Evolutionary conservation across 2,113 vertebrate genomes (phyloP).

Genomic region (Hyla sarda): DNA sequence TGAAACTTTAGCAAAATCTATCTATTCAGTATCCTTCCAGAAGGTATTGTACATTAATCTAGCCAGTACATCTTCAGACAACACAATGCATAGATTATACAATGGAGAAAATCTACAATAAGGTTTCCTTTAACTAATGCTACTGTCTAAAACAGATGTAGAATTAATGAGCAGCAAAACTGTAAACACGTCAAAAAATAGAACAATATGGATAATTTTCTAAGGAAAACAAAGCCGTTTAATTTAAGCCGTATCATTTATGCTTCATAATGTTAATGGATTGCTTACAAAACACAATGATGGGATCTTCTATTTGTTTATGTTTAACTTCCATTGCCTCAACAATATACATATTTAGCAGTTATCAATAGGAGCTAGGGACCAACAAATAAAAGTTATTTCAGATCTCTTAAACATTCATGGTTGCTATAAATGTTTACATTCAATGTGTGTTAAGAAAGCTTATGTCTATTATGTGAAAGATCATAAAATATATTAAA

Average conservation of each 20-base stretch:
- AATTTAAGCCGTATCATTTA: conserved; percentile 4
- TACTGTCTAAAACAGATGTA: conserved; percentile 19
- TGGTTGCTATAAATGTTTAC: background rate
- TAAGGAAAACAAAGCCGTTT: conserved; percentile 8
- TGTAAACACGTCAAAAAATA: conserved; percentile 17
- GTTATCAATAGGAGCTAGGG: background rate
- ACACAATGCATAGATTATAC: conserved; percentile 1
- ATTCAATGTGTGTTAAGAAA: conserved; percentile 2
- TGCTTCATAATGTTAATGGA: background rate
- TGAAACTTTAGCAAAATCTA: background rate
- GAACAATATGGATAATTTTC: conserved; percentile 19
- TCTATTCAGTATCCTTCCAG: background rate
- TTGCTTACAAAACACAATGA: conserved; percentile 31
- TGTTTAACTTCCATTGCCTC: conserved; percentile 2
- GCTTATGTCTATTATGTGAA: background rate
- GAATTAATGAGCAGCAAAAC: conserved; percentile 41
- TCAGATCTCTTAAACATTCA: conserved; percentile 25
- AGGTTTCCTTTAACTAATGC: conserved; percentile 17
- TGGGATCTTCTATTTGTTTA: conserved; percentile 5
- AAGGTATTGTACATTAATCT: background rate
- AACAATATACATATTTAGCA: conserved; percentile 14
- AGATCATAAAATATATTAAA: conserved; percentile 37
- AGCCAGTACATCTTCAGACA: conserved; percentile 6
- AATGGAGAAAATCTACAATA: conserved; percentile 17
- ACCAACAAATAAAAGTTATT: conserved; percentile 37